phyloP scores from a whole-genome alignment of 2,888 invertebrate genomes.

The Idaea dimidiata region DNA sequence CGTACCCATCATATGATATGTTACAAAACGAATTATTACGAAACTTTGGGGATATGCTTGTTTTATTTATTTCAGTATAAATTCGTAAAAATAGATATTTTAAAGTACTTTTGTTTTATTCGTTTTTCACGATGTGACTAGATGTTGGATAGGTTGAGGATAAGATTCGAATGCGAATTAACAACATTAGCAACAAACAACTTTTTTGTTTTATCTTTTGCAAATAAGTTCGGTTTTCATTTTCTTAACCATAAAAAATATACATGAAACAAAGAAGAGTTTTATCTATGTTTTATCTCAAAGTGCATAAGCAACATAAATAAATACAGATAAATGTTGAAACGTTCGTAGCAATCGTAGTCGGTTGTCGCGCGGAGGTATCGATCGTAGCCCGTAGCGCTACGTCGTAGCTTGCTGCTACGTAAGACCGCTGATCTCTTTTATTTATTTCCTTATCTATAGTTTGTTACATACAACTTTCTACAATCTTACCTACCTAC shows the following conservation, averaged over 20 bases:
- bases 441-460: constrained; percentile 39
- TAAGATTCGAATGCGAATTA: no score
- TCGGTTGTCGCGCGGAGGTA: constrained; percentile 70
- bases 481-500: constrained; percentile 12
- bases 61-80: no score
- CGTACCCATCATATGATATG: no score
- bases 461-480: constrained; percentile 28
- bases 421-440: constrained; percentile 53
- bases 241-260: neutral
- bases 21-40: no score
- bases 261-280: neutral
- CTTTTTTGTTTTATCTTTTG: no score
- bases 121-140: no score
- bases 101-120: no score
- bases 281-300: neutral
- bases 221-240: neutral
- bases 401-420: constrained; percentile 58
- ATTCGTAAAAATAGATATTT: no score
- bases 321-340: constrained; percentile 46
- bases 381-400: constrained; percentile 69
- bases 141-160: no score
- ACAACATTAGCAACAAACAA: no score
- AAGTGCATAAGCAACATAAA: constrained; percentile 24
- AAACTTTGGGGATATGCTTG: no score
- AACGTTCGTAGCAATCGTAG: constrained; percentile 59